Evolutionary conservation across 2,888 invertebrate genomes (phyloP).

Genomic region (Oegoconia quadripuncta): DNA sequence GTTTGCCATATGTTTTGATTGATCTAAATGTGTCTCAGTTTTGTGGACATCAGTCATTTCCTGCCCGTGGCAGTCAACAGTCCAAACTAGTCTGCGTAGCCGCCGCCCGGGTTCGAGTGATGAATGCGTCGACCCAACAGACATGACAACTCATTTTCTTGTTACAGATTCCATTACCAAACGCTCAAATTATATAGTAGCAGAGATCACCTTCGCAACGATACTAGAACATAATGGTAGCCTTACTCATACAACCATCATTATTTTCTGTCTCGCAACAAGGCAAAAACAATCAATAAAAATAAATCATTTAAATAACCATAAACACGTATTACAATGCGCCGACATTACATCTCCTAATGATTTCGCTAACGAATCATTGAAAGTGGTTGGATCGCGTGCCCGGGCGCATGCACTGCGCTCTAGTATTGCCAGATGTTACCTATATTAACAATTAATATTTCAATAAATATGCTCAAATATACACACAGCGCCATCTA

Average conservation of each 20-base stretch:
- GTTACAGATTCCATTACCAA: slow-evolving; percentile 71
- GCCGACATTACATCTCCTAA: slow-evolving; percentile 77
- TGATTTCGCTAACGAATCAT: slow-evolving; percentile 80
- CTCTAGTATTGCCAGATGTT: slow-evolving; percentile 27
- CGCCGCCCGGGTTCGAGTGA: slow-evolving; percentile 42
- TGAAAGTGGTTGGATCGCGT: slow-evolving; percentile 77
- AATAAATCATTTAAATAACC: slow-evolving; percentile 80
- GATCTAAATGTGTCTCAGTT: slow-evolving; percentile 28
- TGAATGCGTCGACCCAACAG: slow-evolving; percentile 56
- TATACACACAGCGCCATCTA: too few relatives aligned
- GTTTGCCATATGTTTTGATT: slow-evolving; percentile 6
- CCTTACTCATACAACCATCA: slow-evolving; percentile 70
- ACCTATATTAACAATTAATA: slow-evolving; percentile 5
- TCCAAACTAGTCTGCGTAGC: slow-evolving; percentile 30
- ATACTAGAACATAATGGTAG: slow-evolving; percentile 65
- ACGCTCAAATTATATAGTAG: slow-evolving; percentile 68
- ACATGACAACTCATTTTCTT: slow-evolving; percentile 76
- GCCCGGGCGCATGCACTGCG: slow-evolving; percentile 53
- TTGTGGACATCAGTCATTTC: slow-evolving; percentile 37
- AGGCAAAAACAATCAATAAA: slow-evolving; percentile 79
- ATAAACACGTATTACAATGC: slow-evolving; percentile 78
- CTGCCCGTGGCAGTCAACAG: slow-evolving; percentile 27
- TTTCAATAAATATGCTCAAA: too few relatives aligned
- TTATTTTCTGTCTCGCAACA: slow-evolving; percentile 78
- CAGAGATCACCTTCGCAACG: slow-evolving; percentile 70